Percentiles rank a stretch among this genome's conserved stretches.
Evolutionary conservation across 1,140 invertebrate species (phyloP).

Genomic region (Schmidtea mediterranea): DNA sequence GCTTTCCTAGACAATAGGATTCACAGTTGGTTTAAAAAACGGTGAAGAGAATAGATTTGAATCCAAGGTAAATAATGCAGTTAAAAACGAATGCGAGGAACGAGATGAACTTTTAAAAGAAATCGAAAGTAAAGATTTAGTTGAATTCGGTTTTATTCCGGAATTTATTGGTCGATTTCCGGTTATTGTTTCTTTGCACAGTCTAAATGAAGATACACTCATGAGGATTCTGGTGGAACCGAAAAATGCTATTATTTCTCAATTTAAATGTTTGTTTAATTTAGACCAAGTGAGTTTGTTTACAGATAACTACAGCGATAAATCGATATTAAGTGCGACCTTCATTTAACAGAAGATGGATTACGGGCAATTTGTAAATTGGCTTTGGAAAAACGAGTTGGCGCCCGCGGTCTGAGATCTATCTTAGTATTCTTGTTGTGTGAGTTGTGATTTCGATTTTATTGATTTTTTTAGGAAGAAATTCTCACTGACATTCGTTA

Average conservation of each 20-base stretch:
- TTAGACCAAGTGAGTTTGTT: constrained; percentile 40
- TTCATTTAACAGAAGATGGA: constrained; percentile 62
- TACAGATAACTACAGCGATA: no score
- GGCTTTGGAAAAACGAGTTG: constrained; percentile 82
- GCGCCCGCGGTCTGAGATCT: constrained; percentile 63
- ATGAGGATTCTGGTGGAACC: constrained; percentile 85
- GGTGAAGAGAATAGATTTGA: no score
- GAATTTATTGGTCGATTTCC: constrained; percentile 62
- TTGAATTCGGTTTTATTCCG: constrained; percentile 51
- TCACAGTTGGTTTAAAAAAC: no score
- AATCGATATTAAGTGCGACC: constrained; percentile 45
- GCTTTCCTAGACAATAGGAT: no score
- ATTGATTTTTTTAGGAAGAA: neutral
- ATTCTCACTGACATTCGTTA: neutral
- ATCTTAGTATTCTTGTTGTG: constrained; percentile 42
- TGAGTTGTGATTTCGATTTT: no score
- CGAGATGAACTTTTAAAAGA: constrained; percentile 41
- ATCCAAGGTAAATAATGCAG: neutral
- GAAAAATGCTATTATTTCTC: constrained; percentile 65
- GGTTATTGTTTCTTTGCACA: constrained; percentile 83
- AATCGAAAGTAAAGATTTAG: constrained; percentile 83
- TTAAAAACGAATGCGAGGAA: constrained; percentile 30
- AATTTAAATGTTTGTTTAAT: constrained; percentile 47
- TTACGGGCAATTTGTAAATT: constrained; percentile 53
- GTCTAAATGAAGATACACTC: constrained; percentile 58